Evolutionary conservation across 2,888 invertebrate genomes (phyloP), one percentile per base, ranked within the genome.

Genomic region (Diloba caeruleocephala): DNA sequence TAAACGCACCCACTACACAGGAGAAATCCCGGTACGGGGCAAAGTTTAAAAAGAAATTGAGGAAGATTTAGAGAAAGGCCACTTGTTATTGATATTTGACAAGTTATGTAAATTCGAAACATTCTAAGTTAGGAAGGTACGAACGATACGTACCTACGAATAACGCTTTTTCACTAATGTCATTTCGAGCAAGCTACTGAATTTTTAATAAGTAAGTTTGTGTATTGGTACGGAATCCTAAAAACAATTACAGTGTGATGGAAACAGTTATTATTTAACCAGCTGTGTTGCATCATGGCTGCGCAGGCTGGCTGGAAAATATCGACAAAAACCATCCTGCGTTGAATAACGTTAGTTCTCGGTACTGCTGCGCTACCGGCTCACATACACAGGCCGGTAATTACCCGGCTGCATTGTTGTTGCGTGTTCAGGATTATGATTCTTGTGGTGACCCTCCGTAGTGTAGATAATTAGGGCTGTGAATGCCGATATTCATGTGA

Each of bases 261-360:
- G 45, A 29, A 50, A 66, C 67, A 55, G 67, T 63, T 66, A 69
- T 65, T 61, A 70, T 66, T 70, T 46, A 55, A 55, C 42, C 55
- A 56, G 46, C 43, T n/a, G 36, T 31, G 37, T 72, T 63, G 55
- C 60, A 56, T 62, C 62, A 54, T 44, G 21, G 21, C 46, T 26
- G 15, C 26, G n/a, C n/a, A n/a, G n/a, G n/a, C n/a, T 31, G 29
- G 41, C 51, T 34, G 48, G 46, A 41, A 43, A 44, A 37, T 43
- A 53, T 57, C 63, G 45, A 42, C 70, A 72, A 69, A 71, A 71
- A 71, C 54, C 54, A 19, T 14, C 39, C 39, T 38, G 53, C 33
- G 19, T 13, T 1, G 14, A 15, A 19, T 42, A 42, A 48, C 53
- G 53, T 57, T 66, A 63, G 33, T 63, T 57, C 69, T 59, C 19